Conservation (phyloP, 1,140 invertebrate species). For the Achroia grisella region DNA sequence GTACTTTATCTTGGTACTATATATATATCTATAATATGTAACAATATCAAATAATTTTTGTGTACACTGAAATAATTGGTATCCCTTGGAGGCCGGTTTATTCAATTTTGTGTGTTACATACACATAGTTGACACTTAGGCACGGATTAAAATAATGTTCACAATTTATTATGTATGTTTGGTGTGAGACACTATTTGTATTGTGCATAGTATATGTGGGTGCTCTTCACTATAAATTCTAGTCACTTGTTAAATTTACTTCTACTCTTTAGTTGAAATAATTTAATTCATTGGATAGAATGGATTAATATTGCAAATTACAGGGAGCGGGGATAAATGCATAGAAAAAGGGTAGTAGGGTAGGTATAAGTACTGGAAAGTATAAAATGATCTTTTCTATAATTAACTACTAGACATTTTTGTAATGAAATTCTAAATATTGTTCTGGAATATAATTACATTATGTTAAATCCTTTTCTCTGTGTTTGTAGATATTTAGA, state of each 20-base stretch:
- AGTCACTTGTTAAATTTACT: slow-evolving; percentile 6
- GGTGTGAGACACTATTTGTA: slow-evolving; percentile 13
- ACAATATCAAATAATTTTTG: no score
- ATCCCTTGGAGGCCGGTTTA: no score
- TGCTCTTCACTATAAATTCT: slow-evolving; percentile 11
- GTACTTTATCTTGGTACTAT: no score
- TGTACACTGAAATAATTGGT: no score
- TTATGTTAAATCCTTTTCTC: no score
- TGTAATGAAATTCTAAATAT: no score
- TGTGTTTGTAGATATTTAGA: no score
- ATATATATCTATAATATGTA: no score
- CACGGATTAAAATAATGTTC: slow-evolving; percentile 15
- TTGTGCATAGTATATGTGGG: slow-evolving; percentile 7
- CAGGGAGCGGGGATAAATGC: slow-evolving; percentile 11
- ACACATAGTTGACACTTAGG: slow-evolving; percentile 14
- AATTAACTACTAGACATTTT: no score
- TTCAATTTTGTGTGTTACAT: slow-evolving; percentile 6
- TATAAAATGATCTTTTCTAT: neutral
- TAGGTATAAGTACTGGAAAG: neutral
- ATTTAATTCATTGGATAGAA: no score
- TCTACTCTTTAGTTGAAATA: neutral
- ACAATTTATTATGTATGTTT: slow-evolving; percentile 10
- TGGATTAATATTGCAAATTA: slow-evolving; percentile 4
- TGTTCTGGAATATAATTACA: no score
- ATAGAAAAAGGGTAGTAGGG: no score